Percentiles rank a stretch among this genome's conserved stretches.
Evolutionary conservation across 2,113 vertebrate species (phyloP).

Genomic region (Plectropomus leopardus): DNA sequence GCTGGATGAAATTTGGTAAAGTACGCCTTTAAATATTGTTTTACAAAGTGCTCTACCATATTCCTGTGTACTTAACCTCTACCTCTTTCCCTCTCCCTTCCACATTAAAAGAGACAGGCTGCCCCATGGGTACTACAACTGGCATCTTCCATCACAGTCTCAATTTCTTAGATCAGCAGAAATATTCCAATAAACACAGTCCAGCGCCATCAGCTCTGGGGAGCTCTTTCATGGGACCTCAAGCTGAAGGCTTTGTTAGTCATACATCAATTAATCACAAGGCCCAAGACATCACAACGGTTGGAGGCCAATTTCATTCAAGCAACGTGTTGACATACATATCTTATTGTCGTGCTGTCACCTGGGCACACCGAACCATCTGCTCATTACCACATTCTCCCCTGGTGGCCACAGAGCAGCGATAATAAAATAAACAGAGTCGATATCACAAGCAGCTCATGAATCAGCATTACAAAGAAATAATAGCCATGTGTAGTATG

Average conservation of each 20-base stretch:
- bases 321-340: conserved; percentile 38
- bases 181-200: conserved; percentile 26
- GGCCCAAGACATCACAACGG: conserved; percentile 27
- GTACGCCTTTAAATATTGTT: too few relatives aligned
- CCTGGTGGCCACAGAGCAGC: conserved; percentile 14
- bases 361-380: conserved; percentile 52
- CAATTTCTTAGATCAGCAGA: conserved; percentile 24
- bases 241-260: conserved; percentile 48
- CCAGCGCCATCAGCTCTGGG: neutral
- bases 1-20: too few relatives aligned
- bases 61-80: neutral
- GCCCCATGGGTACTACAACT: conserved; percentile 4
- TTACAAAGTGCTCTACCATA: neutral
- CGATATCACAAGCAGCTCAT: neutral
- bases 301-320: conserved; percentile 45
- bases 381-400: conserved; percentile 52
- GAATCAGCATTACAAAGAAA: neutral
- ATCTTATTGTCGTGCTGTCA: conserved; percentile 42
- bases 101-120: neutral
- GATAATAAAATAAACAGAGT: conserved; percentile 4
- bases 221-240: conserved; percentile 20
- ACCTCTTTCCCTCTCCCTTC: neutral
- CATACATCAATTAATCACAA: conserved; percentile 57
- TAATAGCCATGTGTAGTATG: neutral
- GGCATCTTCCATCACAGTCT: neutral